phyloP scores from a whole-genome alignment of 1,140 invertebrate species.

The Drosophila sturtevanti region DNA sequence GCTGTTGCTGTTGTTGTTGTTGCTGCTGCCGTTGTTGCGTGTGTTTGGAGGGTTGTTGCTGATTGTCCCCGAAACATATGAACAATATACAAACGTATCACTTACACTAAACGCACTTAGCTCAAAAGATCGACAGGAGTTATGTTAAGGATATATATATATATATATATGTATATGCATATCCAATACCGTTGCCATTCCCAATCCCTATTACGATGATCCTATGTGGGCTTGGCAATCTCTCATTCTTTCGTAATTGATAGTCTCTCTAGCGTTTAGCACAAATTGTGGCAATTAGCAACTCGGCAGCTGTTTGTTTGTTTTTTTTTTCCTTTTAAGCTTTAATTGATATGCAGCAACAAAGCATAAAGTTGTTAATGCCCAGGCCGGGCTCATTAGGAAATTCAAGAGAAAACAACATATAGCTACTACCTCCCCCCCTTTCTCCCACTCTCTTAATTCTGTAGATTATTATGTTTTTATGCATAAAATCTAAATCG shows the following conservation, averaged over 20 bases:
- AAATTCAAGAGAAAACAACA: conserved; percentile 61
- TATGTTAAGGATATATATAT: too few relatives aligned
- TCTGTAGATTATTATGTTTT: conserved; percentile 61
- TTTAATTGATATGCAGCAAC: conserved; percentile 80
- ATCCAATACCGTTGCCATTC: not conserved
- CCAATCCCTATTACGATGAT: not conserved
- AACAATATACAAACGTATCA: conserved; percentile 57
- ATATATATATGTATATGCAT: too few relatives aligned
- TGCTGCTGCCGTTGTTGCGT: too few relatives aligned
- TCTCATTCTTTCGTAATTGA: conserved; percentile 60
- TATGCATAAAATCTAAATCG: conserved; percentile 79
- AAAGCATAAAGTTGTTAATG: conserved; percentile 80
- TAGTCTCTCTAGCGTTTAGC: conserved; percentile 75
- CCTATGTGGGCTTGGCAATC: conserved; percentile 29
- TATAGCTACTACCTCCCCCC: not conserved
- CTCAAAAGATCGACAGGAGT: not conserved
- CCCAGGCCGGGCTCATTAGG: conserved; percentile 70
- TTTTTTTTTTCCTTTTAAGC: conserved; percentile 23
- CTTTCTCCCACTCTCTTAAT: not conserved
- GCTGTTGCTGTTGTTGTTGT: too few relatives aligned
- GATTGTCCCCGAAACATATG: conserved; percentile 28
- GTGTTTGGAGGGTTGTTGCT: conserved; percentile 57
- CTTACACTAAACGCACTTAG: conserved; percentile 34
- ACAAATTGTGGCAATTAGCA: conserved; percentile 78
- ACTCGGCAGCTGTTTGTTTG: conserved; percentile 42